A percentile compares a stretch with the other conserved stretches of the same genome.
phyloP scores from a whole-genome alignment of 2,888 invertebrate species.

The Acanthococcus lagerstroemiae region DNA sequence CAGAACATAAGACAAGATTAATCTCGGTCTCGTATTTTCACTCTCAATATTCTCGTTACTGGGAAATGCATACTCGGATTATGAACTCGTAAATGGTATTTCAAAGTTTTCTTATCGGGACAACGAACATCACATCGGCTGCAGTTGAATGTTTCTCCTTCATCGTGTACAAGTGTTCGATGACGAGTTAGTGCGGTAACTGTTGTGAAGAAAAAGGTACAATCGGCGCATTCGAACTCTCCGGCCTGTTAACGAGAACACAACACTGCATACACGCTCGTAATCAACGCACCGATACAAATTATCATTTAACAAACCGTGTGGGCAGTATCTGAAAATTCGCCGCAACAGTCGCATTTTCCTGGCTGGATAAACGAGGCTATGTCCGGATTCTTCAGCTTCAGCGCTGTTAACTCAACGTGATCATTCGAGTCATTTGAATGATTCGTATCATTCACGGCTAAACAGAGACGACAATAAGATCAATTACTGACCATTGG shows the following conservation, averaged over 20 bases:
- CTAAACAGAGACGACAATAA: too few relatives aligned
- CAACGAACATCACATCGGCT: conserved; percentile 57
- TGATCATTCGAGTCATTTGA: conserved; percentile 1
- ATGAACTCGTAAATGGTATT: conserved; percentile 57
- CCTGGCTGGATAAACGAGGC: conserved; percentile 34
- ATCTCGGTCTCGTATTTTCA: neutral
- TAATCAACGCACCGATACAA: neutral
- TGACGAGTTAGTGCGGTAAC: conserved; percentile 57
- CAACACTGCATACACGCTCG: neutral
- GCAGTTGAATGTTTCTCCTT: conserved; percentile 52
- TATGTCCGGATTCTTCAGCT: too few relatives aligned
- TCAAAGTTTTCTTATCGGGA: conserved; percentile 51
- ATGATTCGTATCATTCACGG: too few relatives aligned
- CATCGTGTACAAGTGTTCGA: conserved; percentile 57
- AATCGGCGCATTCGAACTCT: conserved; percentile 49
- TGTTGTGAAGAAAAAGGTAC: conserved; percentile 62
- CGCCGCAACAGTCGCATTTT: conserved; percentile 51
- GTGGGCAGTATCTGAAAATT: conserved; percentile 49
- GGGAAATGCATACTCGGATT: conserved; percentile 38
- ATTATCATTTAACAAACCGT: conserved; percentile 40
- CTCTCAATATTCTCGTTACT: neutral
- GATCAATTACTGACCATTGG: too few relatives aligned
- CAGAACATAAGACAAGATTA: neutral
- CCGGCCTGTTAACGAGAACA: conserved; percentile 42
- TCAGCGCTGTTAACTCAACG: too few relatives aligned